Evolutionary conservation across 2,113 vertebrate species (phyloP).

Genomic region (Numida meleagris): DNA sequence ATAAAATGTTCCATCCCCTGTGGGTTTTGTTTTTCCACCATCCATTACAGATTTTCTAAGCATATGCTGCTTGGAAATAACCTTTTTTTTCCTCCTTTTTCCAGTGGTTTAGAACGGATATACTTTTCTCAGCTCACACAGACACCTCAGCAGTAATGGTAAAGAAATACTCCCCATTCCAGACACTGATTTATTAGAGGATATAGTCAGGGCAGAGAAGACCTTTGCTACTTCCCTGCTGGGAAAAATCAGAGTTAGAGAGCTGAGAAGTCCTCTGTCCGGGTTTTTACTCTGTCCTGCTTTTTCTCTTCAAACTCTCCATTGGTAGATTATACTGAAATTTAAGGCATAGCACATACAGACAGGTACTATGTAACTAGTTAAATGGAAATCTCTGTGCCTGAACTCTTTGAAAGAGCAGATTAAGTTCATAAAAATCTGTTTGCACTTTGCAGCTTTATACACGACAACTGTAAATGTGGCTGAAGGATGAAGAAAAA

Average conservation of each 20-base stretch:
- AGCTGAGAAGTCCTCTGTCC: not conserved
- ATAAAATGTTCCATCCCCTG: not conserved
- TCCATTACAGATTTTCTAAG: not conserved
- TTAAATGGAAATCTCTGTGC: not conserved
- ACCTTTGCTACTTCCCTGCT: not conserved
- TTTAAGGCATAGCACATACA: not conserved
- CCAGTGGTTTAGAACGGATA: not conserved
- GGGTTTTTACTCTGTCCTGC: not conserved
- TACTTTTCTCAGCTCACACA: not conserved
- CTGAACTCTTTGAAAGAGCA: not conserved
- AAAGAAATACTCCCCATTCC: not conserved
- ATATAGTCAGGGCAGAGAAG: not conserved
- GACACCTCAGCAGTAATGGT: not conserved
- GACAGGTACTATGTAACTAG: not conserved
- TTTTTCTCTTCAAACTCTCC: not conserved
- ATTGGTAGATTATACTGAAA: not conserved
- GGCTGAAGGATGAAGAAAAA: not conserved
- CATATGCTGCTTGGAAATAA: not conserved
- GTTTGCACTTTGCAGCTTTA: not conserved
- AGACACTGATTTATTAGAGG: not conserved
- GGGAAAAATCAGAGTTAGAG: not conserved
- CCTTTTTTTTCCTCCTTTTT: not conserved
- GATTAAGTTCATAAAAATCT: not conserved
- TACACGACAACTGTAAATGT: not conserved
- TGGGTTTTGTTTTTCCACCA: not conserved